phyloP scores from a whole-genome alignment of 2,113 vertebrate genomes.

The Ahaetulla prasina region DNA sequence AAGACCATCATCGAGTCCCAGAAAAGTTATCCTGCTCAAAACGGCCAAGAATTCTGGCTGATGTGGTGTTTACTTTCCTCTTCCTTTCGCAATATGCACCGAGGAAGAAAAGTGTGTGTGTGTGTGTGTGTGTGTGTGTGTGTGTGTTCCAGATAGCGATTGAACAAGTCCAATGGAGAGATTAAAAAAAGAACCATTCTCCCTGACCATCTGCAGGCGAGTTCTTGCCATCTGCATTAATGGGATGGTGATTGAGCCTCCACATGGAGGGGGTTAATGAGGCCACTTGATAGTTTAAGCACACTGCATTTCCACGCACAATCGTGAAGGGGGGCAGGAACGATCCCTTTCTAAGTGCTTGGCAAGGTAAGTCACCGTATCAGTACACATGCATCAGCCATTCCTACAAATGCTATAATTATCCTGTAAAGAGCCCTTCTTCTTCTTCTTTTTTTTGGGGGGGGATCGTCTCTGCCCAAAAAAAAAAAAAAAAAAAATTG shows the following conservation, averaged over 20 bases:
- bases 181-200: background rate
- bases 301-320: slow-evolving; percentile 5
- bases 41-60: background rate
- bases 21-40: background rate
- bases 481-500: background rate
- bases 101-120: background rate
- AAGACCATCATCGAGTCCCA: background rate
- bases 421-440: slow-evolving; percentile 37
- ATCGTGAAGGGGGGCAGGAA: background rate
- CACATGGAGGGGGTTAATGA: slow-evolving; percentile 51
- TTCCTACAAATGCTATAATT: slow-evolving; percentile 33
- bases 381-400: slow-evolving; percentile 33
- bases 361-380: slow-evolving; percentile 28
- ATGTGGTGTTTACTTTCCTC: background rate
- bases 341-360: slow-evolving; percentile 30
- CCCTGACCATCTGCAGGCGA: slow-evolving; percentile 9
- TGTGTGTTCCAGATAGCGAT: background rate
- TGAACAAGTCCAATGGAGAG: background rate
- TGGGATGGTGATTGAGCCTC: slow-evolving; percentile 39
- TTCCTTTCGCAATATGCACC: background rate
- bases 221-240: slow-evolving; percentile 37
- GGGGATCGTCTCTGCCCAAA: too few species aligned
- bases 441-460: background rate
- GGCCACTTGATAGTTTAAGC: slow-evolving; percentile 41
- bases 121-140: too few species aligned